Base-by-base conservation (phyloP, 1,140 invertebrate species). In the Neuroterus valhalla region DNA sequence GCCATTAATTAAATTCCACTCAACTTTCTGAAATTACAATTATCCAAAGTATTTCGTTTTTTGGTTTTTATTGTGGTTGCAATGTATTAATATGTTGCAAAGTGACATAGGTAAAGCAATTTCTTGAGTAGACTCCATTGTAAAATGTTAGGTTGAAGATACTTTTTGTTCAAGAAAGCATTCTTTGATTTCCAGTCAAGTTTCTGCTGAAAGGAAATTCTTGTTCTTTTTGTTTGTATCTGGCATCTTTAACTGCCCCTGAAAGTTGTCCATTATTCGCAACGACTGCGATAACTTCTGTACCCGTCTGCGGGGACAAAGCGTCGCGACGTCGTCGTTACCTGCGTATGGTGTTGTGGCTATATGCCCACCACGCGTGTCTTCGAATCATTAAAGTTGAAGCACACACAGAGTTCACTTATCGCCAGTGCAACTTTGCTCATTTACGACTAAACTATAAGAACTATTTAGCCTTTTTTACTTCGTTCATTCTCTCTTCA, bases 201-300 rank as follows among this genome's bases (percentile, higher is more conserved):
- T 62, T 31, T 62, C 21, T 62, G 26, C 14, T 11, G 26, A 62
- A 62, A 11, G 11, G 3, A 26, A 31, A n/a, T 31, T 62, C 10
- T 50, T 50, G 3, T 26, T 26, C 21, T 62, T 23, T 62, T n/a
- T 62, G 23, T 52, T 52, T 52, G 21, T 52, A 62, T 62, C 52
- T 62, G 52, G 23, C 52, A 62, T 62, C 52, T 62, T 23, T 62
- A 62, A 62, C 23, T 62, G 26, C 21, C 21, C 52, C 52, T 26
- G 23, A 62, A 62, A 62, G 52, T 62, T 62, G 52, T 62, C 52
- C 52, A 62, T 62, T 62, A 62, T 62, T 62, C 21, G 52, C 12
- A 62, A 62, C 23, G 52, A 62, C 11, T 3, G 21, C 52, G 52
- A 62, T 62, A 62, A 62, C 52, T 62, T 62, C 31, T 38, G 21